Base-by-base conservation (phyloP, 2,797 vertebrate species). In the Pseudochirops corinnae region DNA sequence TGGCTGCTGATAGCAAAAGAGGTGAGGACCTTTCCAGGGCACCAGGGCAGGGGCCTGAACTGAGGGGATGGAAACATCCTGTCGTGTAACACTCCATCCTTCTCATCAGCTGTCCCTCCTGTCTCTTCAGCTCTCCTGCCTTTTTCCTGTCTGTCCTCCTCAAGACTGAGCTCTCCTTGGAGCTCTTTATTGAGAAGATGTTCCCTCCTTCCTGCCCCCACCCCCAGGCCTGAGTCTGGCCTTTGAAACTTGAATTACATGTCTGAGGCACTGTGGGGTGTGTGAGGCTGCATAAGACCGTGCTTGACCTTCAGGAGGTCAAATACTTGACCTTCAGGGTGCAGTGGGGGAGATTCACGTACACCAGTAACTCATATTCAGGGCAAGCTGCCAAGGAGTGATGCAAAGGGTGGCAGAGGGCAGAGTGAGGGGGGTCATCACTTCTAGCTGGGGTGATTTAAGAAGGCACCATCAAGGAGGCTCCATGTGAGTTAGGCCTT, bases 1-100 rank as follows among this genome's bases (percentile, higher is more conserved):
- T 99, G 96, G 99, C 99, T 52, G 99, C 99, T 0, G 99, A 99
- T 98, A 98, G 99, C 97, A 99, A 99, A 97, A 99, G 99, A 99
- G 99, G 99, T 99, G 98, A 99, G 97, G 1, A 0, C 33, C 28
- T 98, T 93, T 58, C 62, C 18, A 1, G 57, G 93, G 90, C 9
- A 0, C 14, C 50, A 56, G 28, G 57, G 57, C 1, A 0, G 9
- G 50, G 93, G 82, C 21, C 58, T 55, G 12, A 4, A n/a, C 14
- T 2, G 5, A 39, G 13, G 16, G 62, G 62, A 39, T 74, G 33
- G 62, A 74, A 74, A 74, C 16, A 74, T 39, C 33, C 33, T 39
- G 14, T 39, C 33, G 16, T n/a, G 29, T 91, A 92, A 58, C 29
- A 5, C 55, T 31, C 39, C 21, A 55, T 2, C 13, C 52, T 91